A percentile compares a stretch with the other conserved stretches of the same genome.
Evolutionary conservation across 2,113 vertebrate genomes (phyloP).

Genomic region (Aythya baeri): DNA sequence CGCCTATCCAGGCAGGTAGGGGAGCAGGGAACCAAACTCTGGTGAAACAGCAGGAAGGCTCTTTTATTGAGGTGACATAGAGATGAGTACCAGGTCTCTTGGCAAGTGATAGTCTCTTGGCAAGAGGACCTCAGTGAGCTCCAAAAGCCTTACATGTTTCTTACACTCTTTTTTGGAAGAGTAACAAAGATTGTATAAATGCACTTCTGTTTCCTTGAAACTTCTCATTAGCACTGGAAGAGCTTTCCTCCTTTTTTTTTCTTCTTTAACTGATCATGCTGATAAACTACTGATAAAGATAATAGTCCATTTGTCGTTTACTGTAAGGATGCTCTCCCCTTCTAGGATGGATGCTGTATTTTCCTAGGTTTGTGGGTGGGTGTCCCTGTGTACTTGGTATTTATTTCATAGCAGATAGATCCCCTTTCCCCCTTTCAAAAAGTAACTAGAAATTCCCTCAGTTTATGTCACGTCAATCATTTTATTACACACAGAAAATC

Average conservation of each 20-base stretch:
- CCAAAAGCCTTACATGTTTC: background rate
- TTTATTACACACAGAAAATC: background rate
- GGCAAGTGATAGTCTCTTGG: background rate
- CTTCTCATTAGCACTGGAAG: slow-evolving; percentile 36
- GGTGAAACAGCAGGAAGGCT: slow-evolving; percentile 8
- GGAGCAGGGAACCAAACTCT: background rate
- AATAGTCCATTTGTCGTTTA: background rate
- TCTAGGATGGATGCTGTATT: background rate
- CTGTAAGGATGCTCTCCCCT: background rate
- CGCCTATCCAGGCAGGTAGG: background rate
- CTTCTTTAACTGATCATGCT: background rate
- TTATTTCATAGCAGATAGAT: slow-evolving; percentile 25
- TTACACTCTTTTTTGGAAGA: background rate
- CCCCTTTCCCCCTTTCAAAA: background rate
- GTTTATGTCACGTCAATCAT: background rate
- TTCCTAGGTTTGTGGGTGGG: background rate
- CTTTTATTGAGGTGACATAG: slow-evolving; percentile 42
- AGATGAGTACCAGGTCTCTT: background rate
- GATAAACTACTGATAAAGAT: slow-evolving; percentile 36
- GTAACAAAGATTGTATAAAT: slow-evolving; percentile 12
- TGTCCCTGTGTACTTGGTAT: background rate
- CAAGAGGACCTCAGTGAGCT: slow-evolving; percentile 31
- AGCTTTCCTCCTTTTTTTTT: slow-evolving; percentile 36
- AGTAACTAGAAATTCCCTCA: background rate
- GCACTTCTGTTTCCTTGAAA: background rate